A percentile compares a stretch with the other conserved stretches of the same genome.
These are phyloP conservation scores for Mycogona germanica DNA, from an alignment of 2,888 invertebrate genomes.

Conservation along the genomic window DNA sequence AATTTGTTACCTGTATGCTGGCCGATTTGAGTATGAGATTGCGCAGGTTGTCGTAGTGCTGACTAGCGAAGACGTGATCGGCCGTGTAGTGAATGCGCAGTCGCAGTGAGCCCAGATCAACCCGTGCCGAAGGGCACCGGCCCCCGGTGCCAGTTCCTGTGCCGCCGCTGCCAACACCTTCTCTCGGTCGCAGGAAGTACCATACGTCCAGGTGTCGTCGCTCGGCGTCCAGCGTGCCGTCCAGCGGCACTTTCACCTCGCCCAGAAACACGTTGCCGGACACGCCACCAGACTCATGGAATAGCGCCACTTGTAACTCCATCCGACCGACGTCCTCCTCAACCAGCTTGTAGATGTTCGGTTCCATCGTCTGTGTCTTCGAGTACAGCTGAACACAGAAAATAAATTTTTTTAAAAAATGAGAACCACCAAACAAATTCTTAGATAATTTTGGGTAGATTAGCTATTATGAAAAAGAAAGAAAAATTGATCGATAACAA, in stretches of 20 bases:
- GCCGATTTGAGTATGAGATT: slow-evolving; percentile 61
- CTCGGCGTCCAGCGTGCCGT: slow-evolving; percentile 48
- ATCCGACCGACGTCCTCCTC: slow-evolving; percentile 17
- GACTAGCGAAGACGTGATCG: slow-evolving; percentile 75
- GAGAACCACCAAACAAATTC: too few relatives aligned
- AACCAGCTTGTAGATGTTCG: slow-evolving; percentile 12
- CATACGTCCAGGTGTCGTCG: slow-evolving; percentile 68
- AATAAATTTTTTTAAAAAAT: too few relatives aligned
- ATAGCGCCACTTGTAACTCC: slow-evolving; percentile 58
- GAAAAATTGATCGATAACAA: too few relatives aligned
- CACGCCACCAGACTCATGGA: slow-evolving; percentile 68
- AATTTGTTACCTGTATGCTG: slow-evolving; percentile 45
- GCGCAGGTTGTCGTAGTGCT: slow-evolving; percentile 63
- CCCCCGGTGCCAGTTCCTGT: slow-evolving; percentile 27
- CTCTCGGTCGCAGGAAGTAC: slow-evolving; percentile 61
- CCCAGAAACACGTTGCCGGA: slow-evolving; percentile 76
- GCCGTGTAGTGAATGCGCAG: slow-evolving; percentile 77
- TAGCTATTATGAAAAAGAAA: too few relatives aligned
- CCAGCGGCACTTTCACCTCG: slow-evolving; percentile 68
- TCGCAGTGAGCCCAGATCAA: slow-evolving; percentile 64
- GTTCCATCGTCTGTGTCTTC: slow-evolving; percentile 17
- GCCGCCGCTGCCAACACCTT: slow-evolving; percentile 18
- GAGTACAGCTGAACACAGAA: slow-evolving; percentile 21
- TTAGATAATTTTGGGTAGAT: too few relatives aligned
- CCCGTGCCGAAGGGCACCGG: slow-evolving; percentile 47